These are phyloP conservation scores for Apotomis turbidana DNA, from an alignment of 2,888 invertebrate species.

Conservation along the genomic window DNA sequence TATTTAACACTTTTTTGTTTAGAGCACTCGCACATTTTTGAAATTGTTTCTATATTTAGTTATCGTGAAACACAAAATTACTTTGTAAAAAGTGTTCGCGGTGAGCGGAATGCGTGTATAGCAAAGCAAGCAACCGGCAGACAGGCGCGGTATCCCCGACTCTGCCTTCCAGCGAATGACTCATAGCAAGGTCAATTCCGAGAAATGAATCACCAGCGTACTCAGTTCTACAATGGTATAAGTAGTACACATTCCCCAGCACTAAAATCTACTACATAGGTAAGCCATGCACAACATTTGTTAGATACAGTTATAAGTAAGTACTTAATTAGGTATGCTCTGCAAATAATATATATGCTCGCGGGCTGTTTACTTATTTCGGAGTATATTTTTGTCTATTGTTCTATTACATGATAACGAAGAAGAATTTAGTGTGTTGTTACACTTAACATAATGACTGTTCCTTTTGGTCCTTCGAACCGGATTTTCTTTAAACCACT, in stretches of 20 bases:
- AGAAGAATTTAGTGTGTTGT: neutral
- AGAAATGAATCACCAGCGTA: slow-evolving; percentile 83
- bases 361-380: neutral
- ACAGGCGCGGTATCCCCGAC: slow-evolving; percentile 84
- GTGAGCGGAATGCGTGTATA: slow-evolving; percentile 72
- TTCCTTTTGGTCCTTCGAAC: slow-evolving; percentile 33
- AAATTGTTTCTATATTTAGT: slow-evolving; percentile 51
- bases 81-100: slow-evolving; percentile 61
- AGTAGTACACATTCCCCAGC: slow-evolving; percentile 76
- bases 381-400: slow-evolving; percentile 5
- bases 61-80: slow-evolving; percentile 55
- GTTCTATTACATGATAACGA: neutral
- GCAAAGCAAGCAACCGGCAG: slow-evolving; percentile 76
- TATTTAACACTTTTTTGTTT: slow-evolving; percentile 60
- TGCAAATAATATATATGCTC: slow-evolving; percentile 13
- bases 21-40: slow-evolving; percentile 64
- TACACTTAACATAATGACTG: neutral
- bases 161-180: slow-evolving; percentile 84
- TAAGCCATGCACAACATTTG: slow-evolving; percentile 30
- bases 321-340: slow-evolving; percentile 22
- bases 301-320: slow-evolving; percentile 27
- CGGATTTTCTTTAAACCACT: slow-evolving; percentile 4
- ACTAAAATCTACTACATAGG: slow-evolving; percentile 54
- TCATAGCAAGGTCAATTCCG: slow-evolving; percentile 85
- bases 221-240: slow-evolving; percentile 79